Percentiles rank a stretch among this genome's conserved stretches.
These are phyloP conservation scores for Torymus auratus DNA, from an alignment of 2,888 invertebrate genomes.

Conservation along the genomic window DNA sequence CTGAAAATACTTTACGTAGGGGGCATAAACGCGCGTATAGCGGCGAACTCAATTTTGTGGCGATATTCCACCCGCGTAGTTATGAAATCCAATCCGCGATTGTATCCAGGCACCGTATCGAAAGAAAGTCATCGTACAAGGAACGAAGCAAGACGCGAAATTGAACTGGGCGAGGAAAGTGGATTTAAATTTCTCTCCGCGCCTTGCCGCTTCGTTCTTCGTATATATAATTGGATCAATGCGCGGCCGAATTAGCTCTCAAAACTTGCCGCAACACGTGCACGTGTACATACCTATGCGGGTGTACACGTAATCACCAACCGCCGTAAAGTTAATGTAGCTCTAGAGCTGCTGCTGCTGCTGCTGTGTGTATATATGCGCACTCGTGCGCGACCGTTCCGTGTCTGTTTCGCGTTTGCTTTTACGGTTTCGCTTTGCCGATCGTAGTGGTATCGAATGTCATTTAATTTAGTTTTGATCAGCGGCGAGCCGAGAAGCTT, in stretches of 20 bases:
- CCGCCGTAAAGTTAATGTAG: constrained; percentile 10
- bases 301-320: not conserved
- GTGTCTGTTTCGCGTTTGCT: no score
- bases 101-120: constrained; percentile 7
- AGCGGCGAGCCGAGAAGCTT: no score
- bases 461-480: no score
- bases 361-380: not conserved
- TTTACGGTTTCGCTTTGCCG: no score
- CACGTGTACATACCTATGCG: not conserved
- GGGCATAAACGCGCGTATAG: constrained; percentile 20
- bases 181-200: constrained; percentile 44
- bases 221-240: not conserved
- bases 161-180: constrained; percentile 47
- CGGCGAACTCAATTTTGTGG: constrained; percentile 12
- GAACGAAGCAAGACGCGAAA: constrained; percentile 14
- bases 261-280: constrained; percentile 9
- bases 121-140: not conserved
- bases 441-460: no score
- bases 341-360: not conserved
- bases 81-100: constrained; percentile 46
- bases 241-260: constrained; percentile 8
- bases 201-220: not conserved
- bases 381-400: no score
- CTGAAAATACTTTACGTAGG: constrained; percentile 37
- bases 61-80: constrained; percentile 16